Conservation (phyloP, 1,140 invertebrate species). For the Tetramorium parvispinum region DNA sequence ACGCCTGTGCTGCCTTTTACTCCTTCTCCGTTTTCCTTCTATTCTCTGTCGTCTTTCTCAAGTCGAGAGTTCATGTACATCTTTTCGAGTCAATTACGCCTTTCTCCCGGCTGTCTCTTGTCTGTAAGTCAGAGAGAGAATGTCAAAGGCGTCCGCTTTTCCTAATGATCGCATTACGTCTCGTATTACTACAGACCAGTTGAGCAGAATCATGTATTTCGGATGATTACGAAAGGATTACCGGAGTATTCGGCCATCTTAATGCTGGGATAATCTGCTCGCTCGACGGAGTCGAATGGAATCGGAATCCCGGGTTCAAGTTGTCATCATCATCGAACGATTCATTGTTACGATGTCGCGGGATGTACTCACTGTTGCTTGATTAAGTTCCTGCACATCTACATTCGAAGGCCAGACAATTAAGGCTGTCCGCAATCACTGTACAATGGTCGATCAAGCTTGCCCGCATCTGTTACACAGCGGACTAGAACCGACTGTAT, state of each 20-base stretch:
- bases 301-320: constrained; percentile 4
- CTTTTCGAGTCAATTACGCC: constrained; percentile 63
- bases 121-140: constrained; percentile 5
- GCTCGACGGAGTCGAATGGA: constrained; percentile 32
- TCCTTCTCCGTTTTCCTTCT: constrained; percentile 30
- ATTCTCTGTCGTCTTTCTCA: background rate
- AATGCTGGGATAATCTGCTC: constrained; percentile 3
- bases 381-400: constrained; percentile 42
- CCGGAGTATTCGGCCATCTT: constrained; percentile 23
- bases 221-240: constrained; percentile 46
- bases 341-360: constrained; percentile 45
- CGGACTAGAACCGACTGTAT: background rate
- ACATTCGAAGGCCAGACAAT: constrained; percentile 31
- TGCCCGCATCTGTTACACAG: constrained; percentile 36
- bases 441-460: constrained; percentile 42
- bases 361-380: constrained; percentile 11
- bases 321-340: constrained; percentile 16
- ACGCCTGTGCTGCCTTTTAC: constrained; percentile 53
- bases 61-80: constrained; percentile 58
- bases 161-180: constrained; percentile 55
- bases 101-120: constrained; percentile 41
- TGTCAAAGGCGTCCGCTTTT: constrained; percentile 38
- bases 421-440: constrained; percentile 45
- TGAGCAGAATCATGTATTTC: constrained; percentile 41
- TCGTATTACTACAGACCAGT: constrained; percentile 37